Percentiles rank a stretch among this genome's conserved stretches.
phyloP scores from a whole-genome alignment of 2,797 vertebrate species.

The Myotis daubentonii region DNA sequence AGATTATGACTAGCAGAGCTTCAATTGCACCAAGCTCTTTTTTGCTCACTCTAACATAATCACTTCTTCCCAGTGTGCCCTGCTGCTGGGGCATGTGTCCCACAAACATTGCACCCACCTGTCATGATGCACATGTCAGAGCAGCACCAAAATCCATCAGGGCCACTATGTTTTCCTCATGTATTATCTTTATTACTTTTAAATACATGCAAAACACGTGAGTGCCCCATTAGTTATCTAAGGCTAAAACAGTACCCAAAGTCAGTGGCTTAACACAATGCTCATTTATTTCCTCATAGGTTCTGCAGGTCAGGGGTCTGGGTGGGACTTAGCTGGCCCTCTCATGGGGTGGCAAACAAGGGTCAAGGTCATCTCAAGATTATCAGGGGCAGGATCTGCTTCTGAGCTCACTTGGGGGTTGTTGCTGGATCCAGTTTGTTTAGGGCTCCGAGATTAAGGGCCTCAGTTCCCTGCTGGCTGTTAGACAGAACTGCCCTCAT shows the following conservation, averaged over 20 bases:
- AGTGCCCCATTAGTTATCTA: background rate
- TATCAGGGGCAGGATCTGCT: background rate
- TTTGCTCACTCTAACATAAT: background rate
- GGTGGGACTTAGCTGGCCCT: background rate
- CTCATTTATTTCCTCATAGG: background rate
- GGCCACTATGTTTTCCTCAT: background rate
- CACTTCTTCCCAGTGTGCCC: accelerated
- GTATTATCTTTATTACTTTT: background rate
- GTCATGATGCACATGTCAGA: background rate
- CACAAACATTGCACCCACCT: background rate
- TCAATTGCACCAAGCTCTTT: background rate
- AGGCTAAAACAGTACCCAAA: background rate
- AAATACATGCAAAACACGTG: background rate
- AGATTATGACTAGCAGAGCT: background rate
- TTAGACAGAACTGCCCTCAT: background rate
- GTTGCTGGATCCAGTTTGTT: background rate
- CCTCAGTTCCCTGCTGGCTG: background rate
- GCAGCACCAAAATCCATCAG: background rate
- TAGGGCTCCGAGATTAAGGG: background rate
- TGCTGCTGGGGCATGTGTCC: background rate
- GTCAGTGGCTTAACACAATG: background rate
- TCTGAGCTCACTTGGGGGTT: background rate
- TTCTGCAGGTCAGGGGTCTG: background rate
- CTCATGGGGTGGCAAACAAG: background rate
- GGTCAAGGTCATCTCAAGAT: background rate